phyloP scores from a whole-genome alignment of 2,888 invertebrate genomes.

The Agrilus mali region DNA sequence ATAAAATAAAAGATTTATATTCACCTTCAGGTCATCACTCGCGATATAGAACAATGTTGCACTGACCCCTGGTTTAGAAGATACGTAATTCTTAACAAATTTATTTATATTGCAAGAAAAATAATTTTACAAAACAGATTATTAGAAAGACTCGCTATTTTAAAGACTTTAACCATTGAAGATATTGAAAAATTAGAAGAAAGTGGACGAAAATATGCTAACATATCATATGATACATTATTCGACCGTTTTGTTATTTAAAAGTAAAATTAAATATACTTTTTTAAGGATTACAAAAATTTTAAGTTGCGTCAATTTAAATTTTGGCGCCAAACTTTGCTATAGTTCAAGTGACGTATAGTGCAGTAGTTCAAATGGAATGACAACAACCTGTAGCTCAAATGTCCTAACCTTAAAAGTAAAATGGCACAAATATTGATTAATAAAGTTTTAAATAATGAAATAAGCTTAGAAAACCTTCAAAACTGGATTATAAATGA shows the following conservation, averaged over 20 bases:
- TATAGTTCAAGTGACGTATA: no score
- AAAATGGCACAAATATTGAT: no score
- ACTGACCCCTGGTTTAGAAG: conserved; percentile 26
- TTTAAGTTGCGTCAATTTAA: no score
- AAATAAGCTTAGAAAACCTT: no score
- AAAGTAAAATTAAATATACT: conserved; percentile 23
- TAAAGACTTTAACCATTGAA: conserved; percentile 14
- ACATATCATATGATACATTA: conserved; percentile 13
- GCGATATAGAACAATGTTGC: conserved; percentile 11
- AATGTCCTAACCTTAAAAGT: no score
- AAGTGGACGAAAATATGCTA: conserved; percentile 9
- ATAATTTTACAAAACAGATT: conserved; percentile 22
- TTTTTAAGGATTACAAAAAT: no score
- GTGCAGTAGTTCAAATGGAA: no score
- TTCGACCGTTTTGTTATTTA: conserved; percentile 13
- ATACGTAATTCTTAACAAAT: conserved; percentile 22
- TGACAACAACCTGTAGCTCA: no score
- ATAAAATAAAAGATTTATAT: not conserved
- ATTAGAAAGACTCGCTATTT: conserved; percentile 19
- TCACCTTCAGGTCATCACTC: conserved; percentile 9
- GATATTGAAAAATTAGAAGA: conserved; percentile 13
- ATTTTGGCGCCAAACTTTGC: no score
- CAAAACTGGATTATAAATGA: no score
- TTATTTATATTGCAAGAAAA: conserved; percentile 22
- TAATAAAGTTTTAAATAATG: no score